Evolutionary conservation across 2,797 vertebrate species (phyloP).

Genomic region (Masticophis lateralis): DNA sequence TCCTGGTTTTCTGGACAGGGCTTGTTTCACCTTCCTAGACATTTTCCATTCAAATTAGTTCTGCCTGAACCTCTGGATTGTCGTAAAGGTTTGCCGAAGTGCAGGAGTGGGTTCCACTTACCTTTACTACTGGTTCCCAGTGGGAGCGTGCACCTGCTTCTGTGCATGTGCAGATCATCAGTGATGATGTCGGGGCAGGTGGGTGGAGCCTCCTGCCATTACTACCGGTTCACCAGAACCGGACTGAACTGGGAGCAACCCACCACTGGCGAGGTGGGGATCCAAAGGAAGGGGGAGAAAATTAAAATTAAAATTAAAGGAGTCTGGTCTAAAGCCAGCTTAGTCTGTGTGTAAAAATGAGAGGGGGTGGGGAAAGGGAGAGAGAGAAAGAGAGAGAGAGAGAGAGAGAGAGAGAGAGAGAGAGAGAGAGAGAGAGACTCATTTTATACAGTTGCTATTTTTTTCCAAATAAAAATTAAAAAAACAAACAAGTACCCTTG

Average conservation of each 20-base stretch:
- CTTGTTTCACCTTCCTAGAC: not conserved
- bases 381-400: no score
- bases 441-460: constrained; percentile 6
- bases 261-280: fast-evolving
- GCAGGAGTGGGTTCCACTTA: no score
- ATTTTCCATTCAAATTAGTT: not conserved
- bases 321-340: not conserved
- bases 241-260: no score
- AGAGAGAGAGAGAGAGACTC: not conserved
- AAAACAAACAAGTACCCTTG: constrained; percentile 37
- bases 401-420: no score
- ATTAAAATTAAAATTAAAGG: no score
- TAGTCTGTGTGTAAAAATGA: not conserved
- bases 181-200: no score
- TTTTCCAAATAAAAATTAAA: constrained; percentile 26
- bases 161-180: no score
- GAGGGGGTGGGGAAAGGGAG: not conserved
- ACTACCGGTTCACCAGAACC: no score
- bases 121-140: no score
- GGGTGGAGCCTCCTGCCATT: no score
- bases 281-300: not conserved
- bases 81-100: fast-evolving
- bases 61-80: not conserved
- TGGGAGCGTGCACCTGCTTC: no score
- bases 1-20: no score